These are phyloP conservation scores for Sitta carolinensis DNA, from an alignment of 2,797 vertebrate genomes.

Conservation along the genomic window DNA sequence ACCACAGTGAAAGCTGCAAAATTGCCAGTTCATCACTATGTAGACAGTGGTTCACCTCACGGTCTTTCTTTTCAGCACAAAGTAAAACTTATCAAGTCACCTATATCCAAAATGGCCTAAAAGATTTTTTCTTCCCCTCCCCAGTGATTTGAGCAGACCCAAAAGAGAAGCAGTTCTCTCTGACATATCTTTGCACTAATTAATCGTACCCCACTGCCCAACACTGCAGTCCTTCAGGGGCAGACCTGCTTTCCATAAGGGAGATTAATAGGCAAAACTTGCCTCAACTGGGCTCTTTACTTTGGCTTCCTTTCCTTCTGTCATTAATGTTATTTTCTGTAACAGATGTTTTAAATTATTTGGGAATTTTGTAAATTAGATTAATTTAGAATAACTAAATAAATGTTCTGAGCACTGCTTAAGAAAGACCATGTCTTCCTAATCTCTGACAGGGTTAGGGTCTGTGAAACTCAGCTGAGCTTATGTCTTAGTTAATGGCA, in stretches of 20 bases:
- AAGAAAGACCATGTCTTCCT: not conserved
- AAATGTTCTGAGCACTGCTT: not conserved
- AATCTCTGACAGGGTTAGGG: not conserved
- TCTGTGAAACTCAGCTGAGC: not conserved
- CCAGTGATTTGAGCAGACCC: not conserved
- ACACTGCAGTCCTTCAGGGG: not conserved
- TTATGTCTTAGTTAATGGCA: not conserved
- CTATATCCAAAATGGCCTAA: not conserved
- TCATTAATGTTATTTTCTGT: not conserved
- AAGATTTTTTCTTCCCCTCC: not conserved
- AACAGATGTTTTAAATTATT: not conserved
- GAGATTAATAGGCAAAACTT: not conserved
- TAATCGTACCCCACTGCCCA: not conserved
- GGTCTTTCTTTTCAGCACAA: not conserved
- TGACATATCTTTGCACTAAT: not conserved
- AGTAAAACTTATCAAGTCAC: not conserved
- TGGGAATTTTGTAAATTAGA: not conserved
- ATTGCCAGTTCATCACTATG: not conserved
- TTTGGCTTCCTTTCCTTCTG: not conserved
- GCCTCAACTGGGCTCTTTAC: not conserved
- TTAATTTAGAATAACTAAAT: not conserved
- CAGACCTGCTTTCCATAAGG: not conserved
- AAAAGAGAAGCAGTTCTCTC: not conserved
- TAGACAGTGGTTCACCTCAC: not conserved
- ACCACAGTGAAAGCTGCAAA: not conserved